phyloP scores from a whole-genome alignment of 2,888 invertebrate species.

The Drosophila lacicola region DNA sequence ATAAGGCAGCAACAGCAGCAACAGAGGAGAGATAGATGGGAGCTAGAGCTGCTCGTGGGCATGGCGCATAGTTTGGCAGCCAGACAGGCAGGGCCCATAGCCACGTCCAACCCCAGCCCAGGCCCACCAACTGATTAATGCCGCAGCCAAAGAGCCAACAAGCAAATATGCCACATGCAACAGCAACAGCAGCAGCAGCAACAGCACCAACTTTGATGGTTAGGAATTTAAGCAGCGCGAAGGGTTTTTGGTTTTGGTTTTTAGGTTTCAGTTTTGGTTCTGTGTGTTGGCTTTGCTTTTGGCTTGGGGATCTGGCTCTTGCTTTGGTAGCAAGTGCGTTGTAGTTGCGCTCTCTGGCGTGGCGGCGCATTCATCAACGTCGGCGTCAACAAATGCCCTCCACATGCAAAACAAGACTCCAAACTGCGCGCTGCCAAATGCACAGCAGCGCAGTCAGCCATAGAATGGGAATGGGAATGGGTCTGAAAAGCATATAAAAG shows the following conservation, averaged over 20 bases:
- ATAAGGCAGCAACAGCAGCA: slow-evolving; percentile 64
- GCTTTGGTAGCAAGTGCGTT: slow-evolving; percentile 50
- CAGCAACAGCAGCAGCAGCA: slow-evolving; percentile 38
- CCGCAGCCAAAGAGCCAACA: slow-evolving; percentile 63
- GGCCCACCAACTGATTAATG: slow-evolving; percentile 45
- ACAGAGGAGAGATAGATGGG: slow-evolving; percentile 49
- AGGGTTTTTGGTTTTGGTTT: slow-evolving; percentile 36
- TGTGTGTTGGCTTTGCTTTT: slow-evolving; percentile 9
- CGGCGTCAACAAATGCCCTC: slow-evolving; percentile 63
- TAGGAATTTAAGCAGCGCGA: slow-evolving; percentile 58
- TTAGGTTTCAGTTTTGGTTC: slow-evolving; percentile 19
- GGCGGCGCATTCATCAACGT: slow-evolving; percentile 69
- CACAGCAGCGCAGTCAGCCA: slow-evolving; percentile 56
- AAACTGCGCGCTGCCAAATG: slow-evolving; percentile 48
- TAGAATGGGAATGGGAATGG: not conserved
- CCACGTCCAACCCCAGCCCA: slow-evolving; percentile 27
- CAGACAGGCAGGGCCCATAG: slow-evolving; percentile 37
- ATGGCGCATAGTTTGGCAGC: slow-evolving; percentile 57
- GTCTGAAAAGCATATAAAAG: slow-evolving; percentile 52
- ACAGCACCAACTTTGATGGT: slow-evolving; percentile 42
- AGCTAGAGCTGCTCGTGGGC: slow-evolving; percentile 48
- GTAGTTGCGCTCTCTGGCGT: slow-evolving; percentile 32
- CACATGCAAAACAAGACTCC: slow-evolving; percentile 58
- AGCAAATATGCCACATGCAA: slow-evolving; percentile 76
- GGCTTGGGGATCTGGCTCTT: not conserved